Conservation (phyloP, 2,113 vertebrate genomes). For the Gavia stellata region DNA sequence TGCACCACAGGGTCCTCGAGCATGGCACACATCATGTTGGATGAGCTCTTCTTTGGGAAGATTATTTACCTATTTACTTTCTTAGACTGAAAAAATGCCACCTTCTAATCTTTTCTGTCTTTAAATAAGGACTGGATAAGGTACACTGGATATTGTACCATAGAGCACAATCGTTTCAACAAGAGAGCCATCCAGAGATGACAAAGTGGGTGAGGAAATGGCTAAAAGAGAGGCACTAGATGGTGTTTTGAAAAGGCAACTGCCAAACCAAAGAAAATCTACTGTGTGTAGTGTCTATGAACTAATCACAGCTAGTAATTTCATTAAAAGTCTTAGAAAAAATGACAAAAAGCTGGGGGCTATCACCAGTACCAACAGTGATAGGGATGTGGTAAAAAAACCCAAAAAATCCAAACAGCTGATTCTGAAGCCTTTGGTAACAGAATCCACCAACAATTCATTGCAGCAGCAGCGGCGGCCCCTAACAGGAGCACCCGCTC, state of each 20-base stretch:
- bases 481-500: background rate
- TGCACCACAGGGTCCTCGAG: rapidly evolving
- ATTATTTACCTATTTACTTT: background rate
- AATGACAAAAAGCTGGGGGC: background rate
- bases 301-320: background rate
- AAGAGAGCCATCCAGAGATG: background rate
- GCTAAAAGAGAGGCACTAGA: background rate
- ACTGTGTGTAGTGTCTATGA: background rate
- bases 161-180: background rate
- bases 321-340: background rate
- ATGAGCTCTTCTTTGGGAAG: background rate
- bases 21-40: background rate
- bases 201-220: background rate
- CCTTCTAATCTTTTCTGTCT: background rate
- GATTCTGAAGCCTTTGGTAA: background rate
- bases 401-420: background rate
- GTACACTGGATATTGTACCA: background rate
- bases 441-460: background rate
- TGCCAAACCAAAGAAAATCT: background rate
- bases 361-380: background rate
- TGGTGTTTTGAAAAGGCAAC: background rate
- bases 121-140: background rate
- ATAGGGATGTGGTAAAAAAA: background rate
- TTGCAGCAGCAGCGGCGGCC: background rate
- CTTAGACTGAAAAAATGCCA: background rate